Evolutionary conservation across 2,113 vertebrate species (phyloP).

Genomic region (Forbesichthys papilliferus): DNA sequence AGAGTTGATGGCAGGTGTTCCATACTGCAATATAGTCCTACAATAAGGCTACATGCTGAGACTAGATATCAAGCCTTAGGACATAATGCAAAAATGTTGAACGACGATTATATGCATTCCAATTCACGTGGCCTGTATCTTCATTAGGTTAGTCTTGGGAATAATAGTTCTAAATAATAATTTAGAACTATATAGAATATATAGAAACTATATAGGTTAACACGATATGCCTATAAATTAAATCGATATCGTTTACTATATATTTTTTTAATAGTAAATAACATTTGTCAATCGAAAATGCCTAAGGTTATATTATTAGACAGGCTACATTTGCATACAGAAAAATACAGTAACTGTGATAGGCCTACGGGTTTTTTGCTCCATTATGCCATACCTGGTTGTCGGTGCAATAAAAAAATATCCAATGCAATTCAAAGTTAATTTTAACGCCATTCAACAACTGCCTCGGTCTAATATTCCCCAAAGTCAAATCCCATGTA

Average conservation of each 20-base stretch:
- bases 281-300: background rate
- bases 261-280: background rate
- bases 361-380: background rate
- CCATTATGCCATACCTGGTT: slow-evolving; percentile 58
- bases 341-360: too few species aligned
- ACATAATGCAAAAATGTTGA: background rate
- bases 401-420: slow-evolving; percentile 43
- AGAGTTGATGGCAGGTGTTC: background rate
- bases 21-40: background rate
- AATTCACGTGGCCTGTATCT: background rate
- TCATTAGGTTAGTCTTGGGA: too few species aligned
- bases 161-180: too few species aligned
- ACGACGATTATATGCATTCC: background rate
- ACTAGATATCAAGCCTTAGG: background rate
- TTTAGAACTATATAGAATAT: too few species aligned
- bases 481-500: background rate
- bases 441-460: slow-evolving; percentile 39
- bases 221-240: too few species aligned
- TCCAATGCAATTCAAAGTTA: slow-evolving; percentile 17
- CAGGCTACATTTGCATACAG: background rate
- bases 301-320: background rate
- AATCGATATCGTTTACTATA: background rate
- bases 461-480: slow-evolving; percentile 20
- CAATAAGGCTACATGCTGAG: background rate
- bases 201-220: too few species aligned